A percentile compares a stretch with the other conserved stretches of the same genome.
Conservation (phyloP, 2,113 vertebrate genomes). For the Anthoscopus minutus region DNA sequence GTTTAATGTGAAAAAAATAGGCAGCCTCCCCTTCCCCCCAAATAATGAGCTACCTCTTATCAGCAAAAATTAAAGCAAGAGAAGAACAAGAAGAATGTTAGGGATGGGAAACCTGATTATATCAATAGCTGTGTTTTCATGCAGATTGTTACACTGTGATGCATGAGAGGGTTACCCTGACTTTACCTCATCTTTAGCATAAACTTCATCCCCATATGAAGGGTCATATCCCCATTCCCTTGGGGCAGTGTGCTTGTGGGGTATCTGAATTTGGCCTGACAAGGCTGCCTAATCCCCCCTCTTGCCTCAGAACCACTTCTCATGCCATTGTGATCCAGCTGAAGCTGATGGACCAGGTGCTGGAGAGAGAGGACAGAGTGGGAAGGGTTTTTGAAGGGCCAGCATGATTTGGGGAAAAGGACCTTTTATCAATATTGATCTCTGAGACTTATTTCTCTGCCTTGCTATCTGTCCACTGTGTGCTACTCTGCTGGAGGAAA, state of each 20-base stretch:
- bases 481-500: background rate
- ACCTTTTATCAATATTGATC: background rate
- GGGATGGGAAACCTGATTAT: background rate
- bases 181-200: background rate
- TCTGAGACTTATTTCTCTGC: background rate
- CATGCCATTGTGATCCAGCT: accelerated
- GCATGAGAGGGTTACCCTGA: background rate
- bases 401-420: background rate
- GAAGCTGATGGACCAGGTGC: background rate
- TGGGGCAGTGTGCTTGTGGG: background rate
- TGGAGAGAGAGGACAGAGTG: background rate
- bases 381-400: background rate
- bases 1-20: background rate
- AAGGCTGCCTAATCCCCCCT: background rate
- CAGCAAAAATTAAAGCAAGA: background rate
- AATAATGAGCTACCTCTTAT: background rate
- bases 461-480: background rate
- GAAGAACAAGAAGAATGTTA: background rate
- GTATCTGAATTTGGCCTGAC: background rate
- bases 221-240: background rate
- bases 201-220: background rate
- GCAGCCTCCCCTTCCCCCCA: background rate
- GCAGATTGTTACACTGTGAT: background rate
- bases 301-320: background rate
- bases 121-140: background rate